These are phyloP conservation scores for Orchestia grillus DNA, from an alignment of 1,140 invertebrate genomes.

Conservation along the genomic window DNA sequence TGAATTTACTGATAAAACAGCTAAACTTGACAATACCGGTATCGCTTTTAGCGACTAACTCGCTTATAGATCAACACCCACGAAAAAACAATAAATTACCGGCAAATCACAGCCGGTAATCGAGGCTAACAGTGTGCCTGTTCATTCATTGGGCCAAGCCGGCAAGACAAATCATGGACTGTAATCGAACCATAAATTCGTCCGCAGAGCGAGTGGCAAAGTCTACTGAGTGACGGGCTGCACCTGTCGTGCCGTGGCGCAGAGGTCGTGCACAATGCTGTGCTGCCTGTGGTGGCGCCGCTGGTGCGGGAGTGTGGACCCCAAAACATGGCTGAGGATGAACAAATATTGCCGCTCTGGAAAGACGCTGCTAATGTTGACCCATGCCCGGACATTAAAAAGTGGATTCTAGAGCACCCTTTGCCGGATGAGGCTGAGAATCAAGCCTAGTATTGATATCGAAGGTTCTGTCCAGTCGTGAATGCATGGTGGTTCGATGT, in stretches of 20 bases:
- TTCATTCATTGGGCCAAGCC: no score
- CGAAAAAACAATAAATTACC: no score
- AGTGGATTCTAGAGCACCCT: neutral
- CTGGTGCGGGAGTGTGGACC: neutral
- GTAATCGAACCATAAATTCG: no score
- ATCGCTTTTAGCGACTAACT: no score
- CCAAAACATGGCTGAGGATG: neutral
- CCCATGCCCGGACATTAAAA: neutral
- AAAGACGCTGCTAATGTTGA: neutral
- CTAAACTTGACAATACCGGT: no score
- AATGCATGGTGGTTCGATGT: no score
- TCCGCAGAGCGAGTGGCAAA: neutral
- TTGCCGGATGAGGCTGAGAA: neutral
- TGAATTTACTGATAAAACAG: no score
- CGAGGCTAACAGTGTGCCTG: no score
- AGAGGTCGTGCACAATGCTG: neutral
- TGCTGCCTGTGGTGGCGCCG: neutral
- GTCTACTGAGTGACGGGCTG: neutral
- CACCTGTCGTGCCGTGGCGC: neutral
- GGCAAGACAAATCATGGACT: no score
- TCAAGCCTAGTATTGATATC: neutral
- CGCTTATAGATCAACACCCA: no score
- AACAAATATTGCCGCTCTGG: neutral
- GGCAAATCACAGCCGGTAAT: no score
- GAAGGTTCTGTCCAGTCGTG: no score